Percentiles rank a stretch among this genome's conserved stretches.
Conservation (phyloP, 1,140 invertebrate genomes). For the Drosophila persimilis region DNA sequence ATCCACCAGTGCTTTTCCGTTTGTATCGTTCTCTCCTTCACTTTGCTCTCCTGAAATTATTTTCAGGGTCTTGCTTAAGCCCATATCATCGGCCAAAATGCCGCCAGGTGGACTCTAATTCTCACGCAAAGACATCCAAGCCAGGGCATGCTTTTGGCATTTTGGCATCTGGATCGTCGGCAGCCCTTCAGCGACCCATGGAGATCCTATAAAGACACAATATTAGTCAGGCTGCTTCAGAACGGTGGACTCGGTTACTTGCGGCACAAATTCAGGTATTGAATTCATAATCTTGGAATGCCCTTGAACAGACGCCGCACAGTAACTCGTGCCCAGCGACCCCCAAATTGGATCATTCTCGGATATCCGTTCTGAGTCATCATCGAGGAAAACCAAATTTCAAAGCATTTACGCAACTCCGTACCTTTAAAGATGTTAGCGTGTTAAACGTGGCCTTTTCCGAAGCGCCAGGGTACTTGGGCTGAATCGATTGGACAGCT, state of each 20-base stretch:
- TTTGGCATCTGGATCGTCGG: constrained; percentile 86
- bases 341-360: constrained; percentile 23
- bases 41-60: constrained; percentile 88
- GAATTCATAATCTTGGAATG: constrained; percentile 52
- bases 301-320: constrained; percentile 41
- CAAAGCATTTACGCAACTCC: constrained; percentile 14
- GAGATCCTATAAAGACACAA: constrained; percentile 84
- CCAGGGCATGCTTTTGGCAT: constrained; percentile 95
- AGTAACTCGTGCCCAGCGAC: constrained; percentile 66
- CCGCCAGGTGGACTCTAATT: constrained; percentile 91
- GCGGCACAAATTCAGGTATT: constrained; percentile 18
- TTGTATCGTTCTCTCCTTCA: constrained; percentile 57
- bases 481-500: constrained; percentile 68
- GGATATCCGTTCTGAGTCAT: constrained; percentile 77
- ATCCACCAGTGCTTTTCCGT: constrained; percentile 54
- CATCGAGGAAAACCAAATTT: constrained; percentile 7
- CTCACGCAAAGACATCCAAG: constrained; percentile 96
- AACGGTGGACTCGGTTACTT: no score
- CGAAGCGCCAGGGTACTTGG: constrained; percentile 60
- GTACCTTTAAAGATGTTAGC: constrained; percentile 71
- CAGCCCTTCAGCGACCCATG: constrained; percentile 88
- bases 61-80: constrained; percentile 94
- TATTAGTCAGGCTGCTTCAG: not conserved
- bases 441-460: constrained; percentile 77
- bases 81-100: constrained; percentile 96